A percentile compares a stretch with the other conserved stretches of the same genome.
Evolutionary conservation across 2,888 invertebrate genomes (phyloP).

Genomic region (Sisyra nigra): DNA sequence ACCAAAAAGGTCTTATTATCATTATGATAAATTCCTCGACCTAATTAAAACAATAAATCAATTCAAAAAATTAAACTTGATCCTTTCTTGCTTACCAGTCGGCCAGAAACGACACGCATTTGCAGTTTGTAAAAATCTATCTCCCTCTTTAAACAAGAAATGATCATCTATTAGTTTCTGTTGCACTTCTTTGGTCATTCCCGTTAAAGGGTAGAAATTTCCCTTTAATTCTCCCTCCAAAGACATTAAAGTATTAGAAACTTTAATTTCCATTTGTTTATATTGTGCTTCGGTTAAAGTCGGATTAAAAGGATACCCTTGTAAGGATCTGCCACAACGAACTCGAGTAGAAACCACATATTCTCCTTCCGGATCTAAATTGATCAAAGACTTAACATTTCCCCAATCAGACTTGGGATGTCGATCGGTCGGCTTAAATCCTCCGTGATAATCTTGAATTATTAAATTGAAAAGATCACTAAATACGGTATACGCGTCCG

Average conservation of each 20-base stretch:
- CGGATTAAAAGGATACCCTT: conserved; percentile 51
- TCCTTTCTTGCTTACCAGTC: conserved; percentile 31
- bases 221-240: conserved; percentile 67
- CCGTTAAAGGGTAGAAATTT: conserved; percentile 79
- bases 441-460: conserved; percentile 50
- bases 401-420: conserved; percentile 47
- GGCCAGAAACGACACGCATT: conserved; percentile 95
- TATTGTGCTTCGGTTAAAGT: conserved; percentile 45
- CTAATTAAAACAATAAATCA: too few species aligned
- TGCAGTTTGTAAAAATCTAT: conserved; percentile 73
- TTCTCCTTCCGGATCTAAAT: conserved; percentile 40
- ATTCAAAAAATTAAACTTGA: too few species aligned
- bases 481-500: conserved; percentile 46
- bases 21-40: conserved; percentile 93
- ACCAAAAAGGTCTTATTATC: conserved; percentile 89
- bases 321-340: conserved; percentile 41
- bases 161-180: conserved; percentile 92
- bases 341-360: conserved; percentile 50
- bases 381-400: conserved; percentile 29
- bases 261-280: conserved; percentile 37
- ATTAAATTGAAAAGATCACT: conserved; percentile 47
- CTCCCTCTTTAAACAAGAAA: conserved; percentile 94
- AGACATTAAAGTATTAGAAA: conserved; percentile 15
- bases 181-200: conserved; percentile 85
- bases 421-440: conserved; percentile 34